Conservation (phyloP, 2,113 vertebrate species). For the Sinocyclocheilus anophthalmus region DNA sequence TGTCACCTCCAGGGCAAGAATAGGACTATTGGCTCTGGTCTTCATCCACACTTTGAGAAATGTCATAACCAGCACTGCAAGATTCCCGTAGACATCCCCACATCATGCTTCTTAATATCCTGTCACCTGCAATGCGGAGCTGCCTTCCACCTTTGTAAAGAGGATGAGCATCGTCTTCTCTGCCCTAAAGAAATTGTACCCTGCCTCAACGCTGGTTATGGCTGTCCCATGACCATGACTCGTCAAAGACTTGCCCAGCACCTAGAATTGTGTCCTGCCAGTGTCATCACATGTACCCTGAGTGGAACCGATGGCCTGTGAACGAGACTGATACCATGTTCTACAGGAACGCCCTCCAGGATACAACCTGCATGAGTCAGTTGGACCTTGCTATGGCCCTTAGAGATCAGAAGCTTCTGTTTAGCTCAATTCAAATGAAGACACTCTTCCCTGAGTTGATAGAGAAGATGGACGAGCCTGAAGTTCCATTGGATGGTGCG, state of each 20-base stretch:
- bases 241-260: slow-evolving; percentile 85
- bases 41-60: slow-evolving; percentile 85
- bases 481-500: slow-evolving; percentile 8
- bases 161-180: slow-evolving; percentile 86
- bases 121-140: slow-evolving; percentile 84
- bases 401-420: slow-evolving; percentile 87
- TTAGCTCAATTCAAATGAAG: slow-evolving; percentile 85
- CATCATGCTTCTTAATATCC: slow-evolving; percentile 81
- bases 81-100: slow-evolving; percentile 65
- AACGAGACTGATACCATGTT: slow-evolving; percentile 79
- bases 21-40: slow-evolving; percentile 59
- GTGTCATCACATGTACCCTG: slow-evolving; percentile 90
- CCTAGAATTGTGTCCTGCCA: slow-evolving; percentile 88
- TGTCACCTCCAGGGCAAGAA: slow-evolving; percentile 25
- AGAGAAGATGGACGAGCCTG: slow-evolving; percentile 47
- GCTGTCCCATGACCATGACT: slow-evolving; percentile 87
- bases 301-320: slow-evolving; percentile 95
- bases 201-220: slow-evolving; percentile 85
- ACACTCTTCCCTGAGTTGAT: slow-evolving; percentile 86
- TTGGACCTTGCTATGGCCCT: slow-evolving; percentile 76
- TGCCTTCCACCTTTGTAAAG: slow-evolving; percentile 87
- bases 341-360: slow-evolving; percentile 79
- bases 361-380: slow-evolving; percentile 48
- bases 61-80: slow-evolving; percentile 83
- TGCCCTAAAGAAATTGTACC: slow-evolving; percentile 87